phyloP scores from a whole-genome alignment of 2,113 vertebrate species.

The Daboia siamensis region DNA sequence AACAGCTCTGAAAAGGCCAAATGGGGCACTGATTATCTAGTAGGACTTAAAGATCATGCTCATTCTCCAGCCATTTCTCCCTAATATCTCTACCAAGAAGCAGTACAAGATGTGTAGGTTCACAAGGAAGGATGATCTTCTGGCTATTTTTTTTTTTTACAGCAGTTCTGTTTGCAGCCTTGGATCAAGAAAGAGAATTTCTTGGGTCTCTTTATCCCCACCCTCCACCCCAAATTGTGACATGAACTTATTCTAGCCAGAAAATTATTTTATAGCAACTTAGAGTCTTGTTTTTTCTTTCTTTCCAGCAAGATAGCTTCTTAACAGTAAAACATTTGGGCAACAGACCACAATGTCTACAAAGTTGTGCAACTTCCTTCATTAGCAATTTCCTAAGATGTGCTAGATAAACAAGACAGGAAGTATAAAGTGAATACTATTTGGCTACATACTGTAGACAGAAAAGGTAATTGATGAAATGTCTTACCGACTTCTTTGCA shows the following conservation, averaged over 20 bases:
- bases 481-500: neutral
- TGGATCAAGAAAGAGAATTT: neutral
- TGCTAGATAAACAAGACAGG: neutral
- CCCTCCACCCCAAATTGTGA: neutral
- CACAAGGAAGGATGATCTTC: neutral
- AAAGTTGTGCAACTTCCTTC: slow-evolving; percentile 12
- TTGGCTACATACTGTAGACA: neutral
- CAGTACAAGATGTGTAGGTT: neutral
- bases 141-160: neutral
- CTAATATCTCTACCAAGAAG: neutral
- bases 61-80: neutral
- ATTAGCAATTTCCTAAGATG: neutral
- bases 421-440: neutral
- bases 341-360: neutral
- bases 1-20: neutral
- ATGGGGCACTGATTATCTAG: neutral
- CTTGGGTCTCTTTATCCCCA: neutral
- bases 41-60: neutral
- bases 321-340: neutral
- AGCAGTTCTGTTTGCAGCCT: neutral
- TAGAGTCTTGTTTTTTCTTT: neutral
- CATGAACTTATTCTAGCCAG: neutral
- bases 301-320: neutral
- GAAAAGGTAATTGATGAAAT: neutral
- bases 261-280: neutral